These are phyloP conservation scores for Coregonus ussuriensis DNA, from an alignment of 2,797 vertebrate genomes.

Conservation along the genomic window DNA sequence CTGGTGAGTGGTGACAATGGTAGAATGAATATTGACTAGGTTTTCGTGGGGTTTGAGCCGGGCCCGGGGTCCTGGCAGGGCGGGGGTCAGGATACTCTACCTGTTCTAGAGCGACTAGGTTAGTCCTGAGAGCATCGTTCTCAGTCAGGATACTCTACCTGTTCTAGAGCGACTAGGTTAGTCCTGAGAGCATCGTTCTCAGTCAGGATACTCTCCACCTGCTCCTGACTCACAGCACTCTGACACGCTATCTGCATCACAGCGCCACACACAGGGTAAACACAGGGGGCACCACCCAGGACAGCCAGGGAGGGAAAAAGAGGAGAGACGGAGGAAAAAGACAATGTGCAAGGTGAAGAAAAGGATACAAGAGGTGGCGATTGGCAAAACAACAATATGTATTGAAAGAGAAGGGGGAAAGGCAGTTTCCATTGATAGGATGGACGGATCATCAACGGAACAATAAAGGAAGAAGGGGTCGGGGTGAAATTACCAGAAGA, in stretches of 20 bases:
- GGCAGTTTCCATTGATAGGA: neutral
- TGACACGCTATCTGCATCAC: constrained; percentile 83
- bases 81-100: constrained; percentile 63
- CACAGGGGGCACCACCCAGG: neutral
- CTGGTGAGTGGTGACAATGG: neutral
- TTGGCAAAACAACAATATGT: neutral
- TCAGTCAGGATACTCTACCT: constrained; percentile 81
- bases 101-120: constrained; percentile 91
- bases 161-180: constrained; percentile 89
- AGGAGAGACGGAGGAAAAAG: neutral
- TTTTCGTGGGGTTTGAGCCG: neutral
- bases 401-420: neutral
- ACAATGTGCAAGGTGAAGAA: neutral
- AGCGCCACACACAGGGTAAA: constrained; percentile 5
- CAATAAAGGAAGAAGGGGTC: too few relatives aligned
- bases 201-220: constrained; percentile 87
- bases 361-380: neutral
- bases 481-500: too few relatives aligned
- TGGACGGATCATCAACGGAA: too few relatives aligned
- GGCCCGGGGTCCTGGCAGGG: neutral
- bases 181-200: constrained; percentile 89
- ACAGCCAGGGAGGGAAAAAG: neutral
- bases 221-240: constrained; percentile 88
- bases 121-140: constrained; percentile 87
- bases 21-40: neutral